A percentile compares a stretch with the other conserved stretches of the same genome.
These are phyloP conservation scores for Clepsis dumicolana DNA, from an alignment of 2,888 invertebrate genomes.

Conservation along the genomic window DNA sequence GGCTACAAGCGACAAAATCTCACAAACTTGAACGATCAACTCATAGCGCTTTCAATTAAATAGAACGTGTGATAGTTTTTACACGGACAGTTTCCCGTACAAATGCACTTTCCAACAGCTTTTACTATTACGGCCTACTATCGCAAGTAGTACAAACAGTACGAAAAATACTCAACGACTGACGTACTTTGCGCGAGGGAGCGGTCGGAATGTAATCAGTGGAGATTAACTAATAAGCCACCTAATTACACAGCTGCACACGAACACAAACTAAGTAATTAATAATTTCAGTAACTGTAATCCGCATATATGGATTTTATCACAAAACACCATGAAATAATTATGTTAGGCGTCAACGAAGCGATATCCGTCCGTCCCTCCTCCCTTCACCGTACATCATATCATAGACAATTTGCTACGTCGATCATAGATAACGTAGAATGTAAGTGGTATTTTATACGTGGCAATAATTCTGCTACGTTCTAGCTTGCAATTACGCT, in stretches of 20 bases:
- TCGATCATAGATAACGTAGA: conserved; percentile 63
- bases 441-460: neutral
- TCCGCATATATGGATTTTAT: conserved; percentile 65
- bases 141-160: conserved; percentile 81
- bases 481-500: too few species aligned
- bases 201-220: conserved; percentile 80
- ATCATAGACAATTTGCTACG: conserved; percentile 52
- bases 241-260: conserved; percentile 63
- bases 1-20: conserved; percentile 77
- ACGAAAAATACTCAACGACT: conserved; percentile 82
- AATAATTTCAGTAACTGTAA: conserved; percentile 70
- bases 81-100: conserved; percentile 74
- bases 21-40: conserved; percentile 68
- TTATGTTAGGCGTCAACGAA: conserved; percentile 80
- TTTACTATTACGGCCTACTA: conserved; percentile 82
- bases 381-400: conserved; percentile 77
- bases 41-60: conserved; percentile 64
- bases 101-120: conserved; percentile 85
- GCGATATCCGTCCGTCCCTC: conserved; percentile 75
- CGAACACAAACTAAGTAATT: conserved; percentile 59
- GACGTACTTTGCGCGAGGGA: conserved; percentile 82
- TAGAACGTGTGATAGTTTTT: conserved; percentile 81
- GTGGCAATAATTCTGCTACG: conserved; percentile 25
- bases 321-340: conserved; percentile 72
- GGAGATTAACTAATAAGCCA: conserved; percentile 56